Base-by-base conservation (phyloP, 2,797 vertebrate species). In the Cichlasoma orientale region DNA sequence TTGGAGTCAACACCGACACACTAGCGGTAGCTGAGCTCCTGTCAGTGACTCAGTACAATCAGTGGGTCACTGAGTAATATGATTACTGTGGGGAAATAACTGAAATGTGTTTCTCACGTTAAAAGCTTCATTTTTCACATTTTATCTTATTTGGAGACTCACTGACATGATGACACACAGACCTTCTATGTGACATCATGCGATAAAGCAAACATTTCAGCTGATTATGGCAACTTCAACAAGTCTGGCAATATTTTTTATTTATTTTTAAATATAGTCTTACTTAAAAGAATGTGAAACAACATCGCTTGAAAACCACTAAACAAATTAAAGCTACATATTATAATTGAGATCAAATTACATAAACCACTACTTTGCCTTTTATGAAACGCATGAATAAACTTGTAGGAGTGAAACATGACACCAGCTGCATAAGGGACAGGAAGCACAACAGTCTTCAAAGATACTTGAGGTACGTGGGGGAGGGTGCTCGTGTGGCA, bases 371-470 rank as follows among this genome's bases (percentile, higher is more conserved):
- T 74, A 85, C 78, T 88, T 90, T 89, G 82, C 74, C 69, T 83
- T 83, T 27, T 66, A 63, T 56, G 80, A 80, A 78, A 88, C 31
- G 23, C 83, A 82, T 70, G 80, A 87, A 79, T 44, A 79, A 58
- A 82, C 79, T 50, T 77, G 86, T 87, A 82, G 87, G 90, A 82
- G 84, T 89, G 86, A 90, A 90, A 88, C 85, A 70, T 58, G 86
- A 90, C 79, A 87, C 76, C 89, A 90, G 89, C 83, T 88, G 90
- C 82, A 72, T 82, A 83, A 78, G 75, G 80, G 84, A 90, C 86
- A 92, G 92, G 91, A 93, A 92, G 91, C 87, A 89, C 90, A 88
- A 86, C 90, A 89, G 90, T 92, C 90, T 91, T 90, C 70, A 88
- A 77, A 87, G 82, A 88, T 77, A 86, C 86, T 80, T 78, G 76